These are phyloP conservation scores for Phycodurus eques DNA, from an alignment of 2,113 vertebrate species.

Conservation along the genomic window DNA sequence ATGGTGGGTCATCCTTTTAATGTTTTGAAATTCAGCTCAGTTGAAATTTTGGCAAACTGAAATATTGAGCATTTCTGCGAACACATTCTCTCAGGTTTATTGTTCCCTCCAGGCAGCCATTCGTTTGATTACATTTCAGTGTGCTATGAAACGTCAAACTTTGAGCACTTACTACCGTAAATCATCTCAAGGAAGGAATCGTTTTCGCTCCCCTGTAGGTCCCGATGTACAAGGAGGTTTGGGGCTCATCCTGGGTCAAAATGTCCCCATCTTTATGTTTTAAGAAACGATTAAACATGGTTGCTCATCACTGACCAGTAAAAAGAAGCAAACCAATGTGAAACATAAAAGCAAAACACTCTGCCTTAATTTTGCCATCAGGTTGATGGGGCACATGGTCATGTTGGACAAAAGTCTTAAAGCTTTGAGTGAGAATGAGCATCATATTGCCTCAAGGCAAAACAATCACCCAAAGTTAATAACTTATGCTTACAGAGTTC, in stretches of 20 bases:
- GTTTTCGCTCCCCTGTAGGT: neutral
- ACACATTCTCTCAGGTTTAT: neutral
- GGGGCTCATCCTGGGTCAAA: neutral
- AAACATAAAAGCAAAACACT: too few species aligned
- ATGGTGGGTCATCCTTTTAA: neutral
- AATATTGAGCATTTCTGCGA: constrained; percentile 1
- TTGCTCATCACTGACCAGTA: neutral
- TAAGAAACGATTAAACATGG: neutral
- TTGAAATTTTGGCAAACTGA: neutral
- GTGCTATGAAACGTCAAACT: neutral
- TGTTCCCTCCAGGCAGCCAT: constrained; percentile 4
- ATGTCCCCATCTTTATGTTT: neutral
- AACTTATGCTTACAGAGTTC: neutral
- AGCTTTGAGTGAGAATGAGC: neutral
- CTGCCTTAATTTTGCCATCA: too few species aligned
- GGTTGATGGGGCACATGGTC: too few species aligned
- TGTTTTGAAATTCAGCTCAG: neutral
- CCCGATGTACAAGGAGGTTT: neutral
- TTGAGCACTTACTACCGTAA: neutral
- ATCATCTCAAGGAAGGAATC: neutral
- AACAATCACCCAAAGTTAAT: neutral
- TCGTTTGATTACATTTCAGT: neutral
- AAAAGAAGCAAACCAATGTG: neutral
- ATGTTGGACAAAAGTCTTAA: neutral
- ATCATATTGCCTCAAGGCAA: neutral